Evolutionary conservation across 2,113 vertebrate species (phyloP), one percentile per base, ranked within the genome.

Genomic region (Equus przewalskii): DNA sequence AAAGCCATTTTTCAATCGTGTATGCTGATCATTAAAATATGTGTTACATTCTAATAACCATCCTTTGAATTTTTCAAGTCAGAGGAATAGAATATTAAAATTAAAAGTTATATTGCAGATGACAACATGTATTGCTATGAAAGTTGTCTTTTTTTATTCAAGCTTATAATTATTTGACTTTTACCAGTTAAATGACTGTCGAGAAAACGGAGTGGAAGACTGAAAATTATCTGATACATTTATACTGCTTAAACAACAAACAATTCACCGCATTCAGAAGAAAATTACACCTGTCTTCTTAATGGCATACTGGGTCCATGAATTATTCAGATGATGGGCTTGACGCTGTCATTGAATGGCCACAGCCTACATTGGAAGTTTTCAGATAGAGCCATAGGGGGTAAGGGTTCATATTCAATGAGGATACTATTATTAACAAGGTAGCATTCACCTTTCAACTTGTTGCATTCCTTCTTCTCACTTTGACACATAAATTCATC

Each of bases 141-240:
- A 95, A 87, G 36, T 92, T 84, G n/a, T 65, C 82, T 56, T 49
- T 93, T 97, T 96, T 90, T 73, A 93, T 82, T 97, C 88, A 89
- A 89, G 44, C 72, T 97, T 92, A 41, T 94, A 97, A 96, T 97
- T 92, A 96, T 97, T 92, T 98, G 67, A 89, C 72, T 97, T 97
- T 91, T 81, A 76, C 56, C 62, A 85, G 93, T 96, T 86, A 94
- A 89, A 96, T 94, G 33, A 88, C 93, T 78, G 64, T 49, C 95
- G 87, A 97, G 88, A 93, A 97, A 97, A 85, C 96, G 41, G 49
- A 94, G 49, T 72, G 24, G 41, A 96, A 96, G 65, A 93, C 96
- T 93, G 97, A 97, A 97, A 96, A 96, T 96, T 80, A 97, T 93
- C 75, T 95, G 76, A 97, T 95, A 88, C 46, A 97, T 88, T 94